These are phyloP conservation scores for Baronia brevicornis DNA, from an alignment of 2,888 invertebrate genomes.

Conservation along the genomic window DNA sequence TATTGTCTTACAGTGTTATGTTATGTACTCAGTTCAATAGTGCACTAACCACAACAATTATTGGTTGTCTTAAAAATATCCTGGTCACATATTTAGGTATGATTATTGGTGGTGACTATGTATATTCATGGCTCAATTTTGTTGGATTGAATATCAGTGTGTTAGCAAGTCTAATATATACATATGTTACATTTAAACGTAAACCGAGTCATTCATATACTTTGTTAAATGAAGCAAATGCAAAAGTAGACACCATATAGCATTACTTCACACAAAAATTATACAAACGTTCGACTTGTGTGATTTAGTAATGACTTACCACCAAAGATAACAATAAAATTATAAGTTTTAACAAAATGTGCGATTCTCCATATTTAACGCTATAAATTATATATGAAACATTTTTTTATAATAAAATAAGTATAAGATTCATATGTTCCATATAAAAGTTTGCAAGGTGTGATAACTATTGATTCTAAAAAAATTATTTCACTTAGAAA, in stretches of 20 bases:
- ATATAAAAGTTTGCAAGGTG: no score
- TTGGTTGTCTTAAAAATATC: constrained; percentile 98
- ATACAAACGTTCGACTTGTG: constrained; percentile 31
- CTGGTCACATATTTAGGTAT: constrained; percentile 98
- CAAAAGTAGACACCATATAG: constrained; percentile 61
- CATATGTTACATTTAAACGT: constrained; percentile 88
- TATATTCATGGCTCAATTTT: constrained; percentile 96
- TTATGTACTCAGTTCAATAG: constrained; percentile 97
- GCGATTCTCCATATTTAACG: no score
- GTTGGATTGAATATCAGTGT: constrained; percentile 97
- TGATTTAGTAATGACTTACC: constrained; percentile 39
- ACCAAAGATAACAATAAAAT: constrained; percentile 63
- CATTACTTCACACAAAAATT: constrained; percentile 29
- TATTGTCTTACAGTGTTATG: constrained; percentile 95
- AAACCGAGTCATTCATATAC: constrained; percentile 61
- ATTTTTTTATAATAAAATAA: no score
- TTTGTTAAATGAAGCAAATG: constrained; percentile 38
- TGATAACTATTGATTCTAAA: no score
- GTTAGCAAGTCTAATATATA: constrained; percentile 88
- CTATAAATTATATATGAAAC: no score
- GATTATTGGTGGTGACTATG: constrained; percentile 98
- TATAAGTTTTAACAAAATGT: no score
- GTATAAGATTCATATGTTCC: no score
- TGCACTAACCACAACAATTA: constrained; percentile 98
- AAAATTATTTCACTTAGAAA: no score